phyloP scores from a whole-genome alignment of 1,140 invertebrate genomes.

The Hyposmocoma kahamanoa region DNA sequence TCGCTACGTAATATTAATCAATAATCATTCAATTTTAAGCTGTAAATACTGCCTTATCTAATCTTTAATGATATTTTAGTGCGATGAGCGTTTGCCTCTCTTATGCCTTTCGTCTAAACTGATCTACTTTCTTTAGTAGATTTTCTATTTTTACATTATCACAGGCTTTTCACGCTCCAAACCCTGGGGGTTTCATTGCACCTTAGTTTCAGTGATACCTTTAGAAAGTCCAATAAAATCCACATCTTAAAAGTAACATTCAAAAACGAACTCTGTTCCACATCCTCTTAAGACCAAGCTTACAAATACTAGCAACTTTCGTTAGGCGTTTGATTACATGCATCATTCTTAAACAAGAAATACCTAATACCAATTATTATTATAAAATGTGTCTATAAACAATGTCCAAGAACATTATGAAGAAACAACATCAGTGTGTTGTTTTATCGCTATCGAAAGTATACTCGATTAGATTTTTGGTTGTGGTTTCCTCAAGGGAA shows the following conservation, averaged over 20 bases:
- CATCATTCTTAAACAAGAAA: constrained; percentile 10
- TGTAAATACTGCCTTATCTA: constrained; percentile 39
- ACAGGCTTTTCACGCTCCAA: constrained; percentile 57
- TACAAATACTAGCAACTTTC: too few relatives aligned
- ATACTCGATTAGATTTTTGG: too few relatives aligned
- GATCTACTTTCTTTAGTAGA: constrained; percentile 21
- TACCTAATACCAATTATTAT: neutral
- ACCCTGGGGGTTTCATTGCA: constrained; percentile 56
- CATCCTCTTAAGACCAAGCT: too few relatives aligned
- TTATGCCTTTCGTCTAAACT: constrained; percentile 21
- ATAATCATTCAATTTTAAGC: constrained; percentile 28
- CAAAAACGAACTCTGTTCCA: constrained; percentile 45
- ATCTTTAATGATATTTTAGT: constrained; percentile 13
- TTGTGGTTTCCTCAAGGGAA: too few relatives aligned
- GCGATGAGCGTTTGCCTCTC: constrained; percentile 37
- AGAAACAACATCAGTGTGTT: too few relatives aligned
- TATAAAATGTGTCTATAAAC: too few relatives aligned
- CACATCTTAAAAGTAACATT: neutral
- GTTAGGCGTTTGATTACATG: constrained; percentile 15
- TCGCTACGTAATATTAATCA: constrained; percentile 37
- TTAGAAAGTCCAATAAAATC: constrained; percentile 23
- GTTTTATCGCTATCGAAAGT: too few relatives aligned
- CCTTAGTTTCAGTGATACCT: constrained; percentile 37
- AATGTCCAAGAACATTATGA: too few relatives aligned
- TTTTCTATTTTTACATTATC: constrained; percentile 59